Percentiles rank a stretch among this genome's conserved stretches.
Conservation (phyloP, 2,113 vertebrate genomes). For the Acanthisitta chloris region DNA sequence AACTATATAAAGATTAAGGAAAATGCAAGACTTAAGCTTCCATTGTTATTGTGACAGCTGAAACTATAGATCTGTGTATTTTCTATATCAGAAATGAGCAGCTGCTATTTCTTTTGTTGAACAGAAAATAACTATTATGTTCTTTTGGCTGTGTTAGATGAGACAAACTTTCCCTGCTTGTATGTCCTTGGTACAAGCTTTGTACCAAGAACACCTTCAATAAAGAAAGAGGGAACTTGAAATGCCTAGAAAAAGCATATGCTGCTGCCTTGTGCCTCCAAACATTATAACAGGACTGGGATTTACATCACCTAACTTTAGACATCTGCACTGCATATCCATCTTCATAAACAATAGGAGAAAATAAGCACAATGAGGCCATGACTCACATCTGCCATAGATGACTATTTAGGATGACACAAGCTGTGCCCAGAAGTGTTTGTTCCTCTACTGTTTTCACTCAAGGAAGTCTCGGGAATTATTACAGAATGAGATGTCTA, state of each 20-base stretch:
- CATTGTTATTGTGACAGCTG: conserved; percentile 63
- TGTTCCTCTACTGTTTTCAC: neutral
- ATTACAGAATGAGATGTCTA: neutral
- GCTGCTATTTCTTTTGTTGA: conserved; percentile 43
- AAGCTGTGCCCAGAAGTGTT: neutral
- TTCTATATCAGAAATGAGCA: conserved; percentile 54
- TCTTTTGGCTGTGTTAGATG: neutral
- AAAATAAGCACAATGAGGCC: neutral
- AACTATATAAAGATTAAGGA: conserved; percentile 63
- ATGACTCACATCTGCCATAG: neutral
- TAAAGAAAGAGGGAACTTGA: neutral
- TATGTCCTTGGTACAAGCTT: neutral
- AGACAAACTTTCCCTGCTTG: neutral
- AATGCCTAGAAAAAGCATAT: neutral
- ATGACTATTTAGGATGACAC: neutral
- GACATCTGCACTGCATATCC: neutral
- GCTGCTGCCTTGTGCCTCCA: neutral
- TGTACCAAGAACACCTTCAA: neutral
- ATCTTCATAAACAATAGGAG: rapidly evolving
- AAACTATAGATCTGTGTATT: conserved; percentile 51
- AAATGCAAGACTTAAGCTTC: conserved; percentile 35
- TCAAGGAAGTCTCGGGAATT: neutral
- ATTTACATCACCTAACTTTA: neutral
- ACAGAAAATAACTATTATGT: neutral
- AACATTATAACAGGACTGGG: neutral